Conservation (phyloP, 2,888 invertebrate genomes). For the Galeruca laticollis region DNA sequence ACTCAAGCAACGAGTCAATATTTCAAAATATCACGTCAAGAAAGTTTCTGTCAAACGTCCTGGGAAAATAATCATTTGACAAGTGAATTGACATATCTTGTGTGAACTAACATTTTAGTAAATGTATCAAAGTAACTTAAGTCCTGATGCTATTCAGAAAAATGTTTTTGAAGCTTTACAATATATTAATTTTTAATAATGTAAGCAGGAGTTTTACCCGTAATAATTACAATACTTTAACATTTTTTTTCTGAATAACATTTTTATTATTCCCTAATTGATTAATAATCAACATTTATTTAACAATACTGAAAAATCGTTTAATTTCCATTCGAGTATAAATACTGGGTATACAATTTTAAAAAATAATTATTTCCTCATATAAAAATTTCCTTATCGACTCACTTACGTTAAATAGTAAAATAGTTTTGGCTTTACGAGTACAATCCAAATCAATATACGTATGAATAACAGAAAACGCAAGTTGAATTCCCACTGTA, state of each 20-base stretch:
- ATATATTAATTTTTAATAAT: conserved; percentile 5
- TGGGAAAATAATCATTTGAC: no score
- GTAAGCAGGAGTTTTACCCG: conserved; percentile 8
- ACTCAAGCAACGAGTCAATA: no score
- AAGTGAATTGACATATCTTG: no score
- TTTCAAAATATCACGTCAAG: no score
- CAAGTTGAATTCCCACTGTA: no score
- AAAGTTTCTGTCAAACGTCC: no score
- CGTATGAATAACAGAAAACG: conserved; percentile 2
- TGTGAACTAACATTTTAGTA: neutral
- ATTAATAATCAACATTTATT: conserved; percentile 21
- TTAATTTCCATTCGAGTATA: conserved; percentile 22
- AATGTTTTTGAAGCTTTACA: neutral
- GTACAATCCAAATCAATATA: conserved; percentile 38
- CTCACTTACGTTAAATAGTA: conserved; percentile 43
- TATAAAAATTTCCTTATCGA: conserved; percentile 46
- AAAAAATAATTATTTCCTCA: conserved; percentile 43
- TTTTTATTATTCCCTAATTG: conserved; percentile 19
- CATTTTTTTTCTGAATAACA: conserved; percentile 29
- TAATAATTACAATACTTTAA: neutral
- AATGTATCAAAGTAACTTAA: neutral
- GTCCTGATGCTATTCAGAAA: conserved; percentile 18
- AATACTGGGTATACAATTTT: conserved; percentile 37
- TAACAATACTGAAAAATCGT: neutral
- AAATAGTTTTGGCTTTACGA: conserved; percentile 51